Evolutionary conservation across 1,140 invertebrate genomes (phyloP), one percentile per base, ranked within the genome.

Genomic region (Frieseomelitta varia): DNA sequence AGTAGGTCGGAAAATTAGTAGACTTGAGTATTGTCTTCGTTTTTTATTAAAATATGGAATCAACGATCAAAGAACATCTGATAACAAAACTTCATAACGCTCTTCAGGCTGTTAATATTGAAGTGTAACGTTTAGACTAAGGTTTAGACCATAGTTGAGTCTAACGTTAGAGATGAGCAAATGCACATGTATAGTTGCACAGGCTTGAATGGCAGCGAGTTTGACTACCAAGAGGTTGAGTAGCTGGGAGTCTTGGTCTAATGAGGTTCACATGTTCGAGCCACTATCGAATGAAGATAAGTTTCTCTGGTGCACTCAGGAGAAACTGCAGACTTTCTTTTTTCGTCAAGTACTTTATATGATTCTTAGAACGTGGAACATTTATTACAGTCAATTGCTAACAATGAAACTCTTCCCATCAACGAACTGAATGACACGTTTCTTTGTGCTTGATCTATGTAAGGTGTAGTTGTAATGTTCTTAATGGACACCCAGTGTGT

Each of bases 401-500:
- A 15, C 27, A 68, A 61, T 14, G 14, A 47, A 47, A 63, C 10
- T 56, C 24, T 39, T 39, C 10, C 27, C 74, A 61, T 47, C 12
- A 39, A n/a, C 30, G 8, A 2, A 10, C 55, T n/a, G 19, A 4
- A 34, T 34, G 34, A 30, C n/a, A 47, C 11, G 53, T 58, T 21
- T n/a, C 47, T 27, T 19, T 24, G 14, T 74, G 47, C 53, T 11
- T 21, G 39, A 17, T 30, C 3, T n/a, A 51, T 65, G 39, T 55
- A 65, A 81, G 51, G 47, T 53, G 27, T 53, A 39, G 30, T 55
- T 68, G 30, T 30, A 68, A 56, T 68, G 12, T 34, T 82, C 74
- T 77, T 82, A 77, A 82, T 56, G 81, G 19, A 65, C 73, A 77
- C 81, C 73, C 51, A 82, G 81, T 67, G 74, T 82, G 74, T 74